phyloP scores from a whole-genome alignment of 53 echinoderm and acorn worm genomes.

The Luidia sarsii region DNA sequence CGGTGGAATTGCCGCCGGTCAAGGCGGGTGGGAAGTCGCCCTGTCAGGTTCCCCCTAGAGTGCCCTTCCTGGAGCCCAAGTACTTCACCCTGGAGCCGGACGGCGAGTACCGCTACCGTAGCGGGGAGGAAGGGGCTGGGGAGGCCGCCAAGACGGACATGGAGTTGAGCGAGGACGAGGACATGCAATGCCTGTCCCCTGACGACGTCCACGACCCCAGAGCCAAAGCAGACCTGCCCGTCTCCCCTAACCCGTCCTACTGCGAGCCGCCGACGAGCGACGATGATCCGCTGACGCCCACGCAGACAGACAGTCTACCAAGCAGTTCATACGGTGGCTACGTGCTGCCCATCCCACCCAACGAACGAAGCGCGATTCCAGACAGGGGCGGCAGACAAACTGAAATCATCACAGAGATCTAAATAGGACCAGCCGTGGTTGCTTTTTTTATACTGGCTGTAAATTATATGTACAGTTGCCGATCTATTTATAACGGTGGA shows the following conservation, averaged over 20 bases:
- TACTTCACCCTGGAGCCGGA: conserved; percentile 43
- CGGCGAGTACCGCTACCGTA: conserved; percentile 12
- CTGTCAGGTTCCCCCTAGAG: neutral
- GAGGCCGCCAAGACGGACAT: conserved; percentile 7
- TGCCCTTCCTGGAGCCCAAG: conserved; percentile 44
- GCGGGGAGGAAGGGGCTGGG: neutral
- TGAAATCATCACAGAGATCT: conserved; percentile 55
- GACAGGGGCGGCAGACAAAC: conserved; percentile 43
- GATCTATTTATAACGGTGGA: conserved; percentile 26
- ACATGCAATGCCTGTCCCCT: conserved; percentile 32
- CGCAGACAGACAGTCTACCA: conserved; percentile 13
- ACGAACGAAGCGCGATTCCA: conserved; percentile 5
- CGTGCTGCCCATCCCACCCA: conserved; percentile 15
- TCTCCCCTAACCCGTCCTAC: conserved; percentile 36
- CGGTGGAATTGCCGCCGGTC: neutral
- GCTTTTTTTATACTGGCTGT: conserved; percentile 40
- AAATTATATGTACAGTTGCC: conserved; percentile 29
- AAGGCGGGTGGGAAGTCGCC: conserved; percentile 11
- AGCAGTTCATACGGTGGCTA: conserved; percentile 30
- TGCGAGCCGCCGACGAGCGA: conserved; percentile 45
- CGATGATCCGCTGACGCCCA: conserved; percentile 32
- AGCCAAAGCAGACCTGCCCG: neutral
- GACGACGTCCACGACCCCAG: neutral
- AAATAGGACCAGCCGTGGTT: neutral
- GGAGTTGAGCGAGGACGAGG: conserved; percentile 43